Base-by-base conservation (phyloP, 1,140 invertebrate species). In the Plutomurus gul region DNA sequence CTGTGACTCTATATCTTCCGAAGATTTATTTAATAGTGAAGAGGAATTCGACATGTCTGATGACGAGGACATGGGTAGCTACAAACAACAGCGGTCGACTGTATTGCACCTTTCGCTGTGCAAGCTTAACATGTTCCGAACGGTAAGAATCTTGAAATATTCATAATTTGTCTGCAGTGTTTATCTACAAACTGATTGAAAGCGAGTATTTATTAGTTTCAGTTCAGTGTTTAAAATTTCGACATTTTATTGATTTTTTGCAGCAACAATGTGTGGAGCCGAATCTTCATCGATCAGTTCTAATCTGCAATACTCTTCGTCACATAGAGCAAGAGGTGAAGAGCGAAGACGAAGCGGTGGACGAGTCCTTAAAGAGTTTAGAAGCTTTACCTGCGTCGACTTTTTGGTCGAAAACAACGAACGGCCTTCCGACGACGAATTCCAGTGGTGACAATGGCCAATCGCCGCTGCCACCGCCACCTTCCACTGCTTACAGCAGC, bases 261-360 rank as follows among this genome's bases (percentile, higher is more conserved):
- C 90, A 93, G 84, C 94, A 94, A 84, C 90, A 94, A 22, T 94
- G 96, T 79, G 92, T 93, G 3, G 95, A 97, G 85, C 95, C 95
- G 16, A 94, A 93, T 77, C 88, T 98, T n/a, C 91, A 94, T 75
- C 91, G 95, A 46, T 97, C 95, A 5, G 96, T 98, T 82, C 91
- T 98, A 46, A 96, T 98, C 82, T 96, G 95, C 88, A 98, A 97
- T 86, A 97, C 96, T 8, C 86, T 97, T 70, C 92, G 96, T 85
- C 90, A 93, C 84, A 93, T 98, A 82, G 95, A 97, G 87, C 89
- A 93, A 30, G 95, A 97, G 86, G 93, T 97, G 89, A 93, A 95
- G 86, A 89, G 91, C 46, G 95, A 96, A 86, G 89, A 84, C 37
- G 82, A 83, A 72, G 22, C 76, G 8, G 70, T 72, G 18, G 70